Evolutionary conservation across 2,113 vertebrate species (phyloP), one percentile per base, ranked within the genome.

Genomic region (Haemorhous mexicanus): DNA sequence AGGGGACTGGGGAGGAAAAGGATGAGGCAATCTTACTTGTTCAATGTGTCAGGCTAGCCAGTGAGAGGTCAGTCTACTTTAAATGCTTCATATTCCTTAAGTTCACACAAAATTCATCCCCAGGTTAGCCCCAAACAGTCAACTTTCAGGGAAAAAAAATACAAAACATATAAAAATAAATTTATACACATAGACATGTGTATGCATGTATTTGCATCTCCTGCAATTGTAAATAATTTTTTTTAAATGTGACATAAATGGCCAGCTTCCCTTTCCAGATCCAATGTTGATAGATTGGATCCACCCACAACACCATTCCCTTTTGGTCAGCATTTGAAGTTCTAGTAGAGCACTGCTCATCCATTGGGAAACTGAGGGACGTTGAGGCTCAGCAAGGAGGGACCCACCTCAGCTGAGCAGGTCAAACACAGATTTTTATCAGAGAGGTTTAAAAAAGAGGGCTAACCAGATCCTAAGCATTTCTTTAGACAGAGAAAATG

Each of bases 381-480:
- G 27, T 8, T 33, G 78, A 83, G 44, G 49, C 47, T 91, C 55
- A 39, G 18, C 1, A 0, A 10, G 4, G 24, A 77, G 28, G 1
- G 0, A 44, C 16, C 7, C 24, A 32, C 18, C 77, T 58, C 64
- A 41, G 18, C 20, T 28, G 49, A 73, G 62, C 44, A 85, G 39
- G 58, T 47, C 14, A 67, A 74, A 23, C 8, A 26, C 12, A 59
- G 8, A 4, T 4, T 73, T 64, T 74, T 52, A 67, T 13, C n/a
- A 27, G 33, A 70, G 0, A 44, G 8, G 24, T 28, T 80, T 73
- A 3, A 59, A n/a, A 22, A 33, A 53, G 15, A 64, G 6, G 44
- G 23, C 62, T 83, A 81, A 95, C 37, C 58, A 87, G 93, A 78
- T 66, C 28, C 47, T 69, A 74, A 95, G 88, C 61, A 59, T 89